A percentile compares a stretch with the other conserved stretches of the same genome.
Evolutionary conservation across 2,888 invertebrate species (phyloP).

Genomic region (Cabera pusaria): DNA sequence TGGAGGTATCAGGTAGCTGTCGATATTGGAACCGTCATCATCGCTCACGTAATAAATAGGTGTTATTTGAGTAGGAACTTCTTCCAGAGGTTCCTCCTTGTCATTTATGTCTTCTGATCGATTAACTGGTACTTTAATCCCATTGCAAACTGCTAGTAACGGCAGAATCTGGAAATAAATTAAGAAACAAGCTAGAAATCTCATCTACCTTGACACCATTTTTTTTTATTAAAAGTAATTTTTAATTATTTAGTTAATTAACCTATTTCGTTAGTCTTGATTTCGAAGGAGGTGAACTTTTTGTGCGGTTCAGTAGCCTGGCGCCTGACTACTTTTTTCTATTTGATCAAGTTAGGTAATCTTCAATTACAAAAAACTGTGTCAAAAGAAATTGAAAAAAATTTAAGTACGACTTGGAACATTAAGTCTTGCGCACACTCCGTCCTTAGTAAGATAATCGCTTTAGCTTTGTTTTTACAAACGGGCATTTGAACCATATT

Average conservation of each 20-base stretch:
- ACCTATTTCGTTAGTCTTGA: slow-evolving; percentile 29
- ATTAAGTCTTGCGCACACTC: slow-evolving; percentile 3
- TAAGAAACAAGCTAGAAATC: too few relatives aligned
- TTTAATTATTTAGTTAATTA: slow-evolving; percentile 24
- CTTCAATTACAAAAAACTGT: slow-evolving; percentile 59
- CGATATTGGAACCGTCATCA: slow-evolving; percentile 49
- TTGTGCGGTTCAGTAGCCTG: slow-evolving; percentile 29
- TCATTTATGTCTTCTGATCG: slow-evolving; percentile 40
- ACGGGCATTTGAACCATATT: too few relatives aligned
- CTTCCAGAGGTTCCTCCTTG: slow-evolving; percentile 31
- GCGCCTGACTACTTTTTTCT: slow-evolving; percentile 41
- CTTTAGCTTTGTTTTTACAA: too few relatives aligned
- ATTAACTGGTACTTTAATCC: slow-evolving; percentile 64
- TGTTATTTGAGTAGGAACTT: slow-evolving; percentile 38
- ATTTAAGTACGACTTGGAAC: not conserved
- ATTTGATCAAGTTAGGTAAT: slow-evolving; percentile 65
- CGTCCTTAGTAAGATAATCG: too few relatives aligned
- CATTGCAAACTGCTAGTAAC: slow-evolving; percentile 42
- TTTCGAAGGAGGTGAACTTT: slow-evolving; percentile 36
- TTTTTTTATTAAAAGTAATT: too few relatives aligned
- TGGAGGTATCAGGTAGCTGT: slow-evolving; percentile 64
- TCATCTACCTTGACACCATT: too few relatives aligned
- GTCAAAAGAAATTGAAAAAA: slow-evolving; percentile 60
- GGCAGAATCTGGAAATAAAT: slow-evolving; percentile 65
- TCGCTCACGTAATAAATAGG: slow-evolving; percentile 58